Base-by-base conservation (phyloP, 2,113 vertebrate species). In the Cygnus buccinator region DNA sequence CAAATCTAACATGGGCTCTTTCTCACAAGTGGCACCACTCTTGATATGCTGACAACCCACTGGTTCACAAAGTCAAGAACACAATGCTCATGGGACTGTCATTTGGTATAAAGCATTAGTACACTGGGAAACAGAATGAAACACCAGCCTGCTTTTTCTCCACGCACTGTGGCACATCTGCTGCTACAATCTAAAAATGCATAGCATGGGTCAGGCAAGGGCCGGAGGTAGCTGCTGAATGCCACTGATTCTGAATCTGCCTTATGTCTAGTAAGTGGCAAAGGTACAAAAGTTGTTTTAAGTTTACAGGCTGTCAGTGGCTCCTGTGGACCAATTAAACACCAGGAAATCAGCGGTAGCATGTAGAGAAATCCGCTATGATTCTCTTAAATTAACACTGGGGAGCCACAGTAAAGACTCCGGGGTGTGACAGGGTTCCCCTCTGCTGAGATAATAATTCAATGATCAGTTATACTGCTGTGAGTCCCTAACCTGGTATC, bases 101-200 rank as follows among this genome's bases (percentile, higher is more conserved):
- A 46, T 15, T 62, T 16, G 63, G 37, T 19, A 28, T 7, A 33
- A 58, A 63, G 58, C 35, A 54, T 23, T 22, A 46, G 25, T 18
- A 11, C 10, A 7, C 50, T 22, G 6, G 35, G 63, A 66, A 74
- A 39, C 28, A n/a, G 57, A 52, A 18, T 7, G 0, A 0, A 46
- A 46, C 84, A 39, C 84, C 44, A 28, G 5, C 15, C 48, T 48
- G 82, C 71, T 72, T 66, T 85, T 82, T 58, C 54, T 55, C 48
- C 71, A 43, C 25, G 61, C 39, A 5, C 28, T 17, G 3, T 0
- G 2, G 52, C 79, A 76, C 5, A 5, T 33, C 22, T 0, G 0
- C 5, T 33, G 39, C 74, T 39, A 18, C 66, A 46, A 52, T 7
- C 57, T 52, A 39, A 57, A 19, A 71, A 35, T 7, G 37, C 7